A percentile compares a stretch with the other conserved stretches of the same genome.
Conservation (phyloP, 2,113 vertebrate species). For the Rousettus leschenaultii region DNA sequence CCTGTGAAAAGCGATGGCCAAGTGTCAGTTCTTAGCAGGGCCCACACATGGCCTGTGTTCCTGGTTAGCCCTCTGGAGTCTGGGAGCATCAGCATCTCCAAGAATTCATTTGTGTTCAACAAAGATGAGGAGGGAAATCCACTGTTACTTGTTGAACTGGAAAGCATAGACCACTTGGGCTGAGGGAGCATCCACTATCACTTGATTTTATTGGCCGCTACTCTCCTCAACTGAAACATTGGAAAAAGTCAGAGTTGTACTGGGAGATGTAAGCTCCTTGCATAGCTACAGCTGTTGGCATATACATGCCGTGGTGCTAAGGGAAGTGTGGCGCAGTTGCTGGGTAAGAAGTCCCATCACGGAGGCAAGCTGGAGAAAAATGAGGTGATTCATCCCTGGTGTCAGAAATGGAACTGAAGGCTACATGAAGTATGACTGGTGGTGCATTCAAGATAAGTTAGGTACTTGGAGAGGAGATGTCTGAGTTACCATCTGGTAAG, state of each 20-base stretch:
- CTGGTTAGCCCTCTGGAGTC: neutral
- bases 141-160: constrained; percentile 90
- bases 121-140: neutral
- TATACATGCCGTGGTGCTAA: constrained; percentile 74
- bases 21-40: neutral
- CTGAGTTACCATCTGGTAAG: constrained; percentile 84
- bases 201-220: constrained; percentile 87
- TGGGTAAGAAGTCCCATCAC: no score
- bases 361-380: no score
- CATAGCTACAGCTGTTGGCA: constrained; percentile 88
- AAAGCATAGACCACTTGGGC: constrained; percentile 91
- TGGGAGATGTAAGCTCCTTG: constrained; percentile 92
- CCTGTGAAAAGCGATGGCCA: neutral
- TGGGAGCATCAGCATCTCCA: neutral
- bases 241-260: constrained; percentile 89
- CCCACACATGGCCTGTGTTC: neutral
- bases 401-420: no score
- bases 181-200: constrained; percentile 88
- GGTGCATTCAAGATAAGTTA: no score
- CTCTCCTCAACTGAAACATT: constrained; percentile 91
- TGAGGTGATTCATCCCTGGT: no score
- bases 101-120: neutral
- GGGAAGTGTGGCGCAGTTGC: no score
- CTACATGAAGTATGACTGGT: no score
- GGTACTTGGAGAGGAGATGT: no score